Percentiles rank a stretch among this genome's conserved stretches.
Evolutionary conservation across 1,140 invertebrate genomes (phyloP).

Genomic region (Drosophila grimshawi): DNA sequence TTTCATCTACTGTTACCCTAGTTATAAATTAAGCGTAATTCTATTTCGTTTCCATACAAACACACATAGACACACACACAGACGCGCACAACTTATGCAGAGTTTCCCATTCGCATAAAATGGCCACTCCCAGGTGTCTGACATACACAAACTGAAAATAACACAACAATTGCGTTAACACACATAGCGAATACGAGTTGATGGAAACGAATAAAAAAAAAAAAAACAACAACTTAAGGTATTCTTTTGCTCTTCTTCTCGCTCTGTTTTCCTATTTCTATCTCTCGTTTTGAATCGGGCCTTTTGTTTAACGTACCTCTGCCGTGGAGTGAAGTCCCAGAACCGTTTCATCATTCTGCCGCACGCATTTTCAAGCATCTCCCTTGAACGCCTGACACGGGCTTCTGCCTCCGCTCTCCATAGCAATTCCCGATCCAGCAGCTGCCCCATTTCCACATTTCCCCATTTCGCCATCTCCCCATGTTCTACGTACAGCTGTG

Average conservation of each 20-base stretch:
- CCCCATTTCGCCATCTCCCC: slow-evolving; percentile 1
- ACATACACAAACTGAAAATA: slow-evolving; percentile 22
- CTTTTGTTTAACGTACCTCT: neutral
- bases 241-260: slow-evolving; percentile 24
- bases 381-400: slow-evolving; percentile 41
- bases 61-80: neutral
- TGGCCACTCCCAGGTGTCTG: slow-evolving; percentile 40
- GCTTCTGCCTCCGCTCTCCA: neutral
- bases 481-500: slow-evolving; percentile 15
- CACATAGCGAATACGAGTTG: slow-evolving; percentile 22
- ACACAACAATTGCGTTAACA: slow-evolving; percentile 5
- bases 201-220: slow-evolving; percentile 65
- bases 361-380: slow-evolving; percentile 71
- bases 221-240: slow-evolving; percentile 65
- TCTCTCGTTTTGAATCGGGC: neutral
- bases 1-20: neutral
- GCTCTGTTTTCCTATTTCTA: neutral
- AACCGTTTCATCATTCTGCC: slow-evolving; percentile 37
- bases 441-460: slow-evolving; percentile 15
- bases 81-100: slow-evolving; percentile 10
- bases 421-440: slow-evolving; percentile 12
- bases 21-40: neutral
- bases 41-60: neutral
- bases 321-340: neutral
- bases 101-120: slow-evolving; percentile 21